Evolutionary conservation across 2,888 invertebrate genomes (phyloP).

Genomic region (Torymus tubicola): DNA sequence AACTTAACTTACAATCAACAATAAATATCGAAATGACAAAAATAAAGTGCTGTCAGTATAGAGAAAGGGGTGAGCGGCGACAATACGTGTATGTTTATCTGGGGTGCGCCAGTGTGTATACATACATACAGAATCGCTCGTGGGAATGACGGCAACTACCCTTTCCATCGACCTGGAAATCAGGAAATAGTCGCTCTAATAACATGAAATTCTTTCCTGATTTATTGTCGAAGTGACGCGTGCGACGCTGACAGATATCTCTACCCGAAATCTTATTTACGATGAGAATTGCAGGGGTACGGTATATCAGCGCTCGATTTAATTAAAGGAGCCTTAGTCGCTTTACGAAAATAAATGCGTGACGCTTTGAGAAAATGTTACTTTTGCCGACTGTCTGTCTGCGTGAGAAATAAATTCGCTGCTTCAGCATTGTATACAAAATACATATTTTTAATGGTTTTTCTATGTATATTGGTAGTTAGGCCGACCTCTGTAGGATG

Average conservation of each 20-base stretch:
- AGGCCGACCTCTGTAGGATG: no score
- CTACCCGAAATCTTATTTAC: conserved; percentile 13
- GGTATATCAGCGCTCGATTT: neutral
- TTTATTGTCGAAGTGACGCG: conserved; percentile 62
- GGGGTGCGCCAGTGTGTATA: neutral
- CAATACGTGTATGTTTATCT: conserved; percentile 21
- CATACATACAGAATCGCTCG: conserved; percentile 46
- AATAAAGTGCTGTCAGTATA: neutral
- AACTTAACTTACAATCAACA: no score
- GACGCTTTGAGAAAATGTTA: conserved; percentile 4
- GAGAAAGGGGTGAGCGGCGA: conserved; percentile 6
- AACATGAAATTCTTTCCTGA: conserved; percentile 64
- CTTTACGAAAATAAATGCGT: conserved; percentile 17
- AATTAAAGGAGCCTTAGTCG: conserved; percentile 27
- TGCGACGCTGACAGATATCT: conserved; percentile 34
- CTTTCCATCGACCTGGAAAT: conserved; percentile 60
- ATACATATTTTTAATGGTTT: no score
- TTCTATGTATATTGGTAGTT: no score
- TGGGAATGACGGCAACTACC: conserved; percentile 59
- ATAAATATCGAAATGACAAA: no score
- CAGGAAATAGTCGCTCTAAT: conserved; percentile 61
- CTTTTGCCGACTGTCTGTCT: neutral
- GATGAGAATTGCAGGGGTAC: neutral
- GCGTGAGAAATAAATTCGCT: conserved; percentile 18
- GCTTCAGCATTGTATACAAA: neutral